Evolutionary conservation across 2,797 vertebrate genomes (phyloP).

Genomic region (Gymnoscopelus braueri): DNA sequence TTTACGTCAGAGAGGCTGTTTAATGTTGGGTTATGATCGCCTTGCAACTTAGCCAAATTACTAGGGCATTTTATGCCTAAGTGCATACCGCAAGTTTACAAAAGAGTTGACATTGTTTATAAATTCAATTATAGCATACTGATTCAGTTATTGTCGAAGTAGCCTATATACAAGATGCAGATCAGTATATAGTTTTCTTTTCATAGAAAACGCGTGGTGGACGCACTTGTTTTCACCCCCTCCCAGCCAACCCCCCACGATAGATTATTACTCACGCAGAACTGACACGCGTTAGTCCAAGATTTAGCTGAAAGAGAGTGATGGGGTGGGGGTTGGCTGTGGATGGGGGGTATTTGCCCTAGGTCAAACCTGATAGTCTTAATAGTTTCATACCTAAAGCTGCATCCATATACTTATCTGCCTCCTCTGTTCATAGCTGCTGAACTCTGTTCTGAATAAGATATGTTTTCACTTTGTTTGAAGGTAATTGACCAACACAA

Average conservation of each 20-base stretch:
- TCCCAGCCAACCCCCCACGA: background rate
- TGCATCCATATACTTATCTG: conserved; percentile 20
- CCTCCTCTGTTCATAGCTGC: background rate
- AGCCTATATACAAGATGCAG: too few species aligned
- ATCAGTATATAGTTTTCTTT: conserved; percentile 24
- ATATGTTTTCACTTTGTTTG: conserved; percentile 12
- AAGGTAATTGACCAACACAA: conserved; percentile 3
- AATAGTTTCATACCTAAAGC: conserved; percentile 53
- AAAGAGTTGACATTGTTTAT: background rate
- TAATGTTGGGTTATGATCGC: background rate
- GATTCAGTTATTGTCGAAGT: conserved; percentile 4
- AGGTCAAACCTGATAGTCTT: conserved; percentile 53
- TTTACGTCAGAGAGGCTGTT: background rate
- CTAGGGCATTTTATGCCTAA: background rate
- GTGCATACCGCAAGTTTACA: background rate
- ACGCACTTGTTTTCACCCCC: conserved; percentile 4
- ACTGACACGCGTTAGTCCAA: conserved; percentile 49
- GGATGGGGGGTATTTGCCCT: conserved; percentile 45
- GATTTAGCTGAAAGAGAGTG: conserved; percentile 28
- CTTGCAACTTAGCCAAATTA: background rate
- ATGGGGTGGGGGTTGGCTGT: background rate
- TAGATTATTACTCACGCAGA: conserved; percentile 51
- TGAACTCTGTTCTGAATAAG: conserved; percentile 17
- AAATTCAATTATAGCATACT: background rate
- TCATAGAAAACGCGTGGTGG: conserved; percentile 22